Evolutionary conservation across 1,140 invertebrate genomes (phyloP).

Genomic region (Bombus sibiricus): DNA sequence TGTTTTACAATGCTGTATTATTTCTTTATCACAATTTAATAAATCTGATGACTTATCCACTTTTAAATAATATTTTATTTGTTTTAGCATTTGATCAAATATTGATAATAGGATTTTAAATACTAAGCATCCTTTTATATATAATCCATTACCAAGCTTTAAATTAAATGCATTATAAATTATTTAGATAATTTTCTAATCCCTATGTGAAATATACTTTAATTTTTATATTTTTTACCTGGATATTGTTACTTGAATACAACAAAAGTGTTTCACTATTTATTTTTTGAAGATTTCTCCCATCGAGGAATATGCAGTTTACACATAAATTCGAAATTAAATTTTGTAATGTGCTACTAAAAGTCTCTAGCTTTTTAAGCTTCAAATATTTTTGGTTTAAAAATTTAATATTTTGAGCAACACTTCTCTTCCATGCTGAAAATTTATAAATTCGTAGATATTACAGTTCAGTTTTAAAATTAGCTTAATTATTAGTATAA

Average conservation of each 20-base stretch:
- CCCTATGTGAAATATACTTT: not conserved
- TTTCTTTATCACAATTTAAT: slow-evolving; percentile 35
- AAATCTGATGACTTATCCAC: slow-evolving; percentile 34
- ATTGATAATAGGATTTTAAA: slow-evolving; percentile 26
- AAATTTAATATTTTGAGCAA: slow-evolving; percentile 42
- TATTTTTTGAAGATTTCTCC: slow-evolving; percentile 54
- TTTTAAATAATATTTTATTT: slow-evolving; percentile 38
- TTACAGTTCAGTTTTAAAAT: not conserved
- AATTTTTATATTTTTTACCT: slow-evolving; percentile 58
- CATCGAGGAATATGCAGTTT: slow-evolving; percentile 61
- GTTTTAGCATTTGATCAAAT: not conserved
- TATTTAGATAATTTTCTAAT: not conserved
- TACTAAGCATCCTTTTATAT: slow-evolving; percentile 24
- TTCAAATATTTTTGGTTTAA: slow-evolving; percentile 35
- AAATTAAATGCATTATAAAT: slow-evolving; percentile 2
- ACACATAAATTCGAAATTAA: slow-evolving; percentile 57
- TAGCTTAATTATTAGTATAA: not conserved
- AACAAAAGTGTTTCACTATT: slow-evolving; percentile 23
- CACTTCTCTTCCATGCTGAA: slow-evolving; percentile 70
- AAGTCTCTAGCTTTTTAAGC: slow-evolving; percentile 53
- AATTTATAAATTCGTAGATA: slow-evolving; percentile 8
- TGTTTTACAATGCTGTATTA: not conserved
- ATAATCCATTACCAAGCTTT: slow-evolving; percentile 31
- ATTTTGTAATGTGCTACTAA: slow-evolving; percentile 50
- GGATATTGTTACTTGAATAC: slow-evolving; percentile 48